Conservation (phyloP, 2,888 invertebrate genomes). For the Lacanobia wlatinum region DNA sequence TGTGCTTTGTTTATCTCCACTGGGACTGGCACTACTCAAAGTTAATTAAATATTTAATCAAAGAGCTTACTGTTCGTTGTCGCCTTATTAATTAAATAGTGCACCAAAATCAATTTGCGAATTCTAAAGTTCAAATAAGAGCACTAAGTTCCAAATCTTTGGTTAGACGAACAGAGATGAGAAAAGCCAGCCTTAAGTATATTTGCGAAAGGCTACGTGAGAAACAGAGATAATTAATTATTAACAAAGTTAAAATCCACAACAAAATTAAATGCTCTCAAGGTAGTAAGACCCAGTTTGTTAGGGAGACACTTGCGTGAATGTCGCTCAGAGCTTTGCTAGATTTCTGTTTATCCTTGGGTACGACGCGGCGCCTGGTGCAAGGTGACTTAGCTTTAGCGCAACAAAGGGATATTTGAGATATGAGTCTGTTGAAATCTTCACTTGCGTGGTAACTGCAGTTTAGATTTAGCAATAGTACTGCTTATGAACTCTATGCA, state of each 20-base stretch:
- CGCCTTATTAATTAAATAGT: background rate
- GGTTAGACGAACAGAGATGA: background rate
- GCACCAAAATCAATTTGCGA: background rate
- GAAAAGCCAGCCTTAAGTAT: background rate
- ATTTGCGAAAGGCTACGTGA: conserved; percentile 37
- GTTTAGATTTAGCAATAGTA: background rate
- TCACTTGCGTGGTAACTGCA: background rate
- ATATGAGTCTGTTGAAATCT: background rate
- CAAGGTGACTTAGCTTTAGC: conserved; percentile 6
- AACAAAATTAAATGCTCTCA: conserved; percentile 29
- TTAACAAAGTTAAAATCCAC: conserved; percentile 47
- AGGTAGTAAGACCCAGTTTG: conserved; percentile 36
- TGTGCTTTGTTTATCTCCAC: conserved; percentile 10
- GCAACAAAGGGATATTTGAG: conserved; percentile 24
- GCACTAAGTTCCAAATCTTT: background rate
- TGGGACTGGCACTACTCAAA: conserved; percentile 4
- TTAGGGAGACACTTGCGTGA: conserved; percentile 29
- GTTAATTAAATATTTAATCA: background rate
- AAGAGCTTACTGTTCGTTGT: background rate
- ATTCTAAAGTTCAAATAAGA: background rate
- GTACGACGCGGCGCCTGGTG: background rate
- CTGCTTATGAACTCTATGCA: background rate
- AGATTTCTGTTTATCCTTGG: conserved; percentile 20
- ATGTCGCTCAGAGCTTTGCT: conserved; percentile 35
- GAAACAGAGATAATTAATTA: conserved; percentile 27